A percentile compares a stretch with the other conserved stretches of the same genome.
Conservation (phyloP, 1,140 invertebrate species). For the Daktulosphaira vitifoliae region DNA sequence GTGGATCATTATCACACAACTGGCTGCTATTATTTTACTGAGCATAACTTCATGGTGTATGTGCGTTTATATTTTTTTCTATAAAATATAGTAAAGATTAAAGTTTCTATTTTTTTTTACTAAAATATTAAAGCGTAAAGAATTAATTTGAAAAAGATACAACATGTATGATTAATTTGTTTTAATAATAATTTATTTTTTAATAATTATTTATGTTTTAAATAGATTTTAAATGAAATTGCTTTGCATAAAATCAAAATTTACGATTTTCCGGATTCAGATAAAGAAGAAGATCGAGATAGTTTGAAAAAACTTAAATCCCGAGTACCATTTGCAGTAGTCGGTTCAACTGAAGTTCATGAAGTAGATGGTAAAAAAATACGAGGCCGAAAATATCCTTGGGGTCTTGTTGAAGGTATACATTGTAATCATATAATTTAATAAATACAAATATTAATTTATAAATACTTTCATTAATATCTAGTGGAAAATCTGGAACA, state of each 20-base stretch:
- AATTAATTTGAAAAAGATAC: too few species aligned
- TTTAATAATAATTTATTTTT: constrained; percentile 33
- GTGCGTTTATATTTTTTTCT: too few species aligned
- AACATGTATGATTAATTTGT: not conserved
- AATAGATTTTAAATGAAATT: constrained; percentile 91
- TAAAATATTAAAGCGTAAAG: too few species aligned
- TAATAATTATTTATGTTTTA: constrained; percentile 40
- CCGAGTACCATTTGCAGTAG: constrained; percentile 94
- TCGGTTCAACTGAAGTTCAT: constrained; percentile 93
- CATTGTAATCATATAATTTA: not conserved
- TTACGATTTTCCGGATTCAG: constrained; percentile 91
- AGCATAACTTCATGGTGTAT: too few species aligned
- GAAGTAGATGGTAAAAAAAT: constrained; percentile 80
- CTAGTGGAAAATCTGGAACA: constrained; percentile 96
- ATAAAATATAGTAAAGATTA: too few species aligned
- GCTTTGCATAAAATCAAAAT: constrained; percentile 97
- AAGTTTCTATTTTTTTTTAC: too few species aligned
- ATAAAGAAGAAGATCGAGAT: constrained; percentile 62
- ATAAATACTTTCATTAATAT: constrained; percentile 40
- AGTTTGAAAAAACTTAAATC: constrained; percentile 64
- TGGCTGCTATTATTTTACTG: too few species aligned
- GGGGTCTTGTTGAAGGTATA: constrained; percentile 89
- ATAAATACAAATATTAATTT: not conserved
- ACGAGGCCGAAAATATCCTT: constrained; percentile 90
- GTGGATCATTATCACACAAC: too few species aligned